A percentile compares a stretch with the other conserved stretches of the same genome.
Conservation (phyloP, 2,888 invertebrate species). For the Drosophila heteroneura region DNA sequence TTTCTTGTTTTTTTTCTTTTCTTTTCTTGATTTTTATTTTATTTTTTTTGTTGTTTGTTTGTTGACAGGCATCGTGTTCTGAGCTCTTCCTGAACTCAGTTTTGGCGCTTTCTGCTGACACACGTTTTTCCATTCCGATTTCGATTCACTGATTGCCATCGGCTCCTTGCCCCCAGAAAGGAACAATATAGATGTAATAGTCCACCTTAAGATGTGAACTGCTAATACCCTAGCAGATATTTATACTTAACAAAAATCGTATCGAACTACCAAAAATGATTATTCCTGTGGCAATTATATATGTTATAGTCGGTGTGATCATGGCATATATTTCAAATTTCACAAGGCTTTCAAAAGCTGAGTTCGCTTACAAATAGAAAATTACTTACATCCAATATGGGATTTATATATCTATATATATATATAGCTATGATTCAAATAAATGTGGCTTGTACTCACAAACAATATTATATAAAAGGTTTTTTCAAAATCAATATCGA, state of each 20-base stretch:
- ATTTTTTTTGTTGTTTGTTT: neutral
- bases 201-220: neutral
- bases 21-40: neutral
- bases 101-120: conserved; percentile 62
- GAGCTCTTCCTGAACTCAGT: conserved; percentile 17
- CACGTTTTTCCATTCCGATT: conserved; percentile 53
- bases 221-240: conserved; percentile 8
- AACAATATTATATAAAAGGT: neutral
- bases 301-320: neutral
- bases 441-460: neutral
- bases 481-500: neutral
- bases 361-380: neutral
- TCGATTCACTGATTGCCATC: conserved; percentile 64
- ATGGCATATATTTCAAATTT: no score
- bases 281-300: neutral
- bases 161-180: neutral
- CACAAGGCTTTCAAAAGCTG: neutral
- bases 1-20: neutral
- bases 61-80: conserved; percentile 45
- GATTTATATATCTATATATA: neutral
- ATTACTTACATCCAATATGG: no score
- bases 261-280: neutral
- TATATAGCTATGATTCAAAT: neutral
- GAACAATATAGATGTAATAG: neutral
- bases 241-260: neutral